Conservation (phyloP, 2,888 invertebrate species). For the Synergus itoensis region DNA sequence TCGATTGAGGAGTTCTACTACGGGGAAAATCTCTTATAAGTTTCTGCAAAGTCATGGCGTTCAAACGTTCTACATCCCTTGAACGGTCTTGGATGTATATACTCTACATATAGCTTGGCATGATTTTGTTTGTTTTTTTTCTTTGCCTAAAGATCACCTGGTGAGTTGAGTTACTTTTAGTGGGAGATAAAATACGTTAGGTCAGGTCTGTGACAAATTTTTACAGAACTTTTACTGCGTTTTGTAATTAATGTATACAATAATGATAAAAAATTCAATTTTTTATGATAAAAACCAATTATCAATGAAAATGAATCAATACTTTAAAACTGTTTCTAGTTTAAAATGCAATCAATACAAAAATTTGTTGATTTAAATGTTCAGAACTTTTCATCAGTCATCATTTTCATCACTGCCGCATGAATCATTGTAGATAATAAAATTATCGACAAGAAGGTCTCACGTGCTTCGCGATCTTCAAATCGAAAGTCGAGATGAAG, state of each 20-base stretch:
- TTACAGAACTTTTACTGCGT: too few species aligned
- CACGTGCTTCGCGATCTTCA: neutral
- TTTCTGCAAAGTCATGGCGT: conserved; percentile 28
- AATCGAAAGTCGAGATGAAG: conserved; percentile 4
- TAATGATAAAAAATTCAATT: too few species aligned
- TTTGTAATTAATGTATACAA: too few species aligned
- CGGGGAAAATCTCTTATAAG: conserved; percentile 18
- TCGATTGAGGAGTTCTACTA: conserved; percentile 18
- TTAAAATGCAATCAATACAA: too few species aligned
- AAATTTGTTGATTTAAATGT: too few species aligned
- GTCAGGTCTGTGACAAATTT: neutral
- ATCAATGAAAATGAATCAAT: too few species aligned
- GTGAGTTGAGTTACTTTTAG: neutral
- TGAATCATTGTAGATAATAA: too few species aligned
- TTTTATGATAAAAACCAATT: too few species aligned
- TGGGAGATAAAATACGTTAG: neutral
- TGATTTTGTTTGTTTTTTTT: conserved; percentile 24
- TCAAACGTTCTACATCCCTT: conserved; percentile 15
- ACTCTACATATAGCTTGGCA: neutral
- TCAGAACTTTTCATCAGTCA: too few species aligned
- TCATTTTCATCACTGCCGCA: too few species aligned
- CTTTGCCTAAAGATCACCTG: conserved; percentile 18
- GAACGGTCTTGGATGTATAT: neutral
- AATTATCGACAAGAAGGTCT: neutral
- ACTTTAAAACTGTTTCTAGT: too few species aligned